Evolutionary conservation across 2,888 invertebrate genomes (phyloP).

Genomic region (Podotricha telesiphe): DNA sequence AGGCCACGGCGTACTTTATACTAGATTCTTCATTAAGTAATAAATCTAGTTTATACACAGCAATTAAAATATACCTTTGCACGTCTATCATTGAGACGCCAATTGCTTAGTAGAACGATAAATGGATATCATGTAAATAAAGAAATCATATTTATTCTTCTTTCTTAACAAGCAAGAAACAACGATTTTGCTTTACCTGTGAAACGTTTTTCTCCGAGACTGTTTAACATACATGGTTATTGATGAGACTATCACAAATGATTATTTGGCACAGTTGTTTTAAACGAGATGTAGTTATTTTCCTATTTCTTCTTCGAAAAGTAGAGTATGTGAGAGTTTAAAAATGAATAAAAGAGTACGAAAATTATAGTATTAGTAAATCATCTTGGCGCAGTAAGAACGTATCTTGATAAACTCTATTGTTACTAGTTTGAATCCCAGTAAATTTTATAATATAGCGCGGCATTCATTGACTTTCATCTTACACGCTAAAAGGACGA

Average conservation of each 20-base stretch:
- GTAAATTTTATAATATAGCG: not conserved
- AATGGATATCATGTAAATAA: not conserved
- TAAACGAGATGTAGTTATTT: not conserved
- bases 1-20: not conserved
- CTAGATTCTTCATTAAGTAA: not conserved
- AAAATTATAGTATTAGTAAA: not conserved
- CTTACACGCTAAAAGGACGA: not conserved
- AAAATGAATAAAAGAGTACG: not conserved
- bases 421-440: not conserved
- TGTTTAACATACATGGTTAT: slow-evolving; percentile 11
- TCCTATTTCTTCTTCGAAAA: not conserved
- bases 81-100: not conserved
- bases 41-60: slow-evolving; percentile 10
- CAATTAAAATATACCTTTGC: not conserved
- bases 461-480: not conserved
- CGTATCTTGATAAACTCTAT: not conserved
- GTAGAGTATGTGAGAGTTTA: not conserved
- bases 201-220: not conserved
- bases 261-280: slow-evolving; percentile 9
- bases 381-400: not conserved
- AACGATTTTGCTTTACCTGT: not conserved
- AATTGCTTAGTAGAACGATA: not conserved
- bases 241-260: slow-evolving; percentile 5
- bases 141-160: not conserved
- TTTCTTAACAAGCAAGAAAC: not conserved